Conservation (phyloP, 1,140 invertebrate genomes). For the Bombus breviceps region DNA sequence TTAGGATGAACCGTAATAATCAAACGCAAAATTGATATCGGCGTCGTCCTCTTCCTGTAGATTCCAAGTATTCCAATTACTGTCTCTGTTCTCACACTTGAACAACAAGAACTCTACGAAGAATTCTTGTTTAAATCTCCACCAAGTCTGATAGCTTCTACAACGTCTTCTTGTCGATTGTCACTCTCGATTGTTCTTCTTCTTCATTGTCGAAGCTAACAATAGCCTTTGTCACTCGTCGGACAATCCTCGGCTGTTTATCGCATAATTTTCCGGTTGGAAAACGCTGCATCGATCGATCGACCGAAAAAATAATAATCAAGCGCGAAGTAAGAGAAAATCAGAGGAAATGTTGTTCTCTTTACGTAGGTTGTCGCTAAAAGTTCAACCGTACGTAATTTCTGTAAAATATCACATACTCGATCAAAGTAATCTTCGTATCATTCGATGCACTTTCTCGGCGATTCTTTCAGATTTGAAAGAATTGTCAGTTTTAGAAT, state of each 20-base stretch:
- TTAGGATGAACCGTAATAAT: background rate
- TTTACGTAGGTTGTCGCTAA: background rate
- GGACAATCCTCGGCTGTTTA: constrained; percentile 43
- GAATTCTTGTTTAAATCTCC: constrained; percentile 11
- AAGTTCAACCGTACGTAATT: background rate
- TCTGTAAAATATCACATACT: background rate
- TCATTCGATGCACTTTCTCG: no score
- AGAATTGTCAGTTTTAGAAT: no score
- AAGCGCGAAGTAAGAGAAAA: background rate
- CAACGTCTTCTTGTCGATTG: constrained; percentile 53
- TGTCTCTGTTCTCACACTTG: background rate
- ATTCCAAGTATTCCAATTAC: background rate
- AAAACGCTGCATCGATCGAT: constrained; percentile 45
- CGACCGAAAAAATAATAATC: constrained; percentile 7
- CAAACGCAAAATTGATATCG: background rate
- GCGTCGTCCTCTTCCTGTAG: background rate
- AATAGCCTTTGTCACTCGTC: constrained; percentile 59
- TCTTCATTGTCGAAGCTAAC: constrained; percentile 43
- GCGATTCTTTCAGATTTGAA: no score
- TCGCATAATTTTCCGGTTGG: constrained; percentile 40
- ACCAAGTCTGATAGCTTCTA: constrained; percentile 10
- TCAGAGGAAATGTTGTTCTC: background rate
- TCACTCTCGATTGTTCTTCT: constrained; percentile 52
- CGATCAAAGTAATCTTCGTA: no score
- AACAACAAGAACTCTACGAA: background rate